Evolutionary conservation across 2,888 invertebrate species (phyloP).

Genomic region (Dynastes hyllus): DNA sequence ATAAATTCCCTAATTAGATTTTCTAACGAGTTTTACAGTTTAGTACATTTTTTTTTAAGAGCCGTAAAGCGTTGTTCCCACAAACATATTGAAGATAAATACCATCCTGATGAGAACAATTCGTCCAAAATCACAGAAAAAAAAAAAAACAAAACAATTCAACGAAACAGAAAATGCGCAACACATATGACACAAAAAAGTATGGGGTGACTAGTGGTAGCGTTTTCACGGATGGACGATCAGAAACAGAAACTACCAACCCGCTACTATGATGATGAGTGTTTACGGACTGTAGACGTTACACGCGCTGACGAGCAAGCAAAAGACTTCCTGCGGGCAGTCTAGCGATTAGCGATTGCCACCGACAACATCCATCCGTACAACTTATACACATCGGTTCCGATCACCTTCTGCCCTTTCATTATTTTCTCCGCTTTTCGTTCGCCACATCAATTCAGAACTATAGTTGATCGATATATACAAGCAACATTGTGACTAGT

Average conservation of each 20-base stretch:
- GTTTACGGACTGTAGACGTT: slow-evolving; percentile 11
- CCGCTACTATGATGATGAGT: slow-evolving; percentile 1
- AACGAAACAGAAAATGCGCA: no score
- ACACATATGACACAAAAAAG: no score
- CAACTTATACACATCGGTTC: background rate
- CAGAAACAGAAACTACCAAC: background rate
- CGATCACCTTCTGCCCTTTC: slow-evolving; percentile 12
- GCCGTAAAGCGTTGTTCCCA: no score
- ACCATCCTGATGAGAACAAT: no score
- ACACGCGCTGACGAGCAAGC: slow-evolving; percentile 16
- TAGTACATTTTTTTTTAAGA: no score
- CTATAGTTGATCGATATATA: background rate
- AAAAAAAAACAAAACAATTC: no score
- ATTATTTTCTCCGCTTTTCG: background rate
- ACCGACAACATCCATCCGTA: background rate
- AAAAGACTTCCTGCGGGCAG: slow-evolving; percentile 23
- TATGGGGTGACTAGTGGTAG: background rate
- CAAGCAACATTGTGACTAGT: no score
- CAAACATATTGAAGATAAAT: no score
- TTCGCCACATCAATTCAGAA: background rate
- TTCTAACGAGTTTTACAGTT: no score
- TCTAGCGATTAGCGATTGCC: slow-evolving; percentile 15
- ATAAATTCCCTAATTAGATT: no score
- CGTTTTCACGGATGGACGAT: slow-evolving; percentile 3
- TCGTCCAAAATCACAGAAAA: no score